Base-by-base conservation (phyloP, 2,888 invertebrate species). In the Andrena dorsata region DNA sequence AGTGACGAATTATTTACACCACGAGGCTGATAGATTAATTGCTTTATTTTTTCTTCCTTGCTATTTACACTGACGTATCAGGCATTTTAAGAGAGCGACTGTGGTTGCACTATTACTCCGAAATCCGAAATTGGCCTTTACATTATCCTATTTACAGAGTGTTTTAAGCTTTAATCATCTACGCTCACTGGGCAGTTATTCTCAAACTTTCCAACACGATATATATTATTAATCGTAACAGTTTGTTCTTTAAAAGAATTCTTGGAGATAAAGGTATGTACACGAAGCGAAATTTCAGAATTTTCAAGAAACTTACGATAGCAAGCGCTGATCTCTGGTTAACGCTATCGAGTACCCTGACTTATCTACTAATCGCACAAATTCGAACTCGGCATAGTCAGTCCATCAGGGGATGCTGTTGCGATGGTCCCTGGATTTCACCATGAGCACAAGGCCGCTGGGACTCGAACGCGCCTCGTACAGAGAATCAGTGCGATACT, bases 111-210 rank as follows among this genome's bases (percentile, higher is more conserved):
- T 35, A 23, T 8, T 20, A 2, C 41, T 10, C 20, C 2, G 63
- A 49, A 26, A 26, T 16, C n/a, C 23, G 26, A 13, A 56, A 63
- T 63, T 16, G 32, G 28, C 20, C 28, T 53, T 51, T 32, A 75
- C 26, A 20, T n/a, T 26, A 26, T 8, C 32, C 49, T 76, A 72
- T 76, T 64, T 72, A 65, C 72, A 64, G 30, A 28, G 8, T 20
- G 63, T 16, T 41, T 41, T 41, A 41, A 5, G 41, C 5, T 63
- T 41, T 47, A 71, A 16, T n/a, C 13, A 61, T 49, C 35, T 30
- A n/a, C 60, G 20, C 8, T n/a, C 30, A 16, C 13, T 4, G 16
- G 16, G 6, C 49, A 71, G 60, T 20, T 28, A 20, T 61, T 71
- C 30, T 30, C 47, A 30, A 71, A 2, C n/a, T 60, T 60, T 56